Base-by-base conservation (phyloP, 2,888 invertebrate species). In the Oxystoma pomonae region DNA sequence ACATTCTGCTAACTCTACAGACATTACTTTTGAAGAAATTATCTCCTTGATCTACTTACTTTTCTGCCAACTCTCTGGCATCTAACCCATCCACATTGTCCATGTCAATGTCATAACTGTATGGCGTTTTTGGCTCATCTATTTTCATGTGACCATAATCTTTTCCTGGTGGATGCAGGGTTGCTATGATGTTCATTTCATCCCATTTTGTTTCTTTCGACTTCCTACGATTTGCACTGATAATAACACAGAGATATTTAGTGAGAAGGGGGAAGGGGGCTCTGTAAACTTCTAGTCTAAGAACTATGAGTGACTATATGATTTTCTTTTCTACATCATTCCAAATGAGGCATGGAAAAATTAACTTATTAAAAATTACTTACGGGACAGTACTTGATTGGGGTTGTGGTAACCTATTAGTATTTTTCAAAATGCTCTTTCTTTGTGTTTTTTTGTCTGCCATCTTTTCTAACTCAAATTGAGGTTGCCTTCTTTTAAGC, bases 71-170 rank as follows among this genome's bases (percentile, higher is more conserved):
- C 63, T 90, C 84, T 68, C 87, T 85, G 0, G 93, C 90, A 75
- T 89, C 88, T 69, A 86, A 75, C 71, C 87, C 78, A 74, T 89
- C 89, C 67, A 87, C 75, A 21, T 86, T 84, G 71, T 87, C 88
- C 55, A 83, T 80, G 19, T 75, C 75, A 68, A 81, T 81, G 70
- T 86, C 87, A 49, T 75, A 75, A 77, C 87, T 87, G 74, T 86
- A 93, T 0, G 99, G 99, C 20, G 99, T 99, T 81, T 98, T 98
- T 1, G 99, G 98, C 81, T 99, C 99, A 74, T 96, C 94, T 69
- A 92, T 90, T 82, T 98, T 99, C 97, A 98, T 98, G 77, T 96
- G 96, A 7, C 99, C 99, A 81, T 99, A 99, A 82, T 98, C 98
- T 83, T 99, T 99, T 79, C 96, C 96, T 19, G 92, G 86, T 53